Conservation (phyloP, 2,797 vertebrate genomes). For the Acanthis flammea region DNA sequence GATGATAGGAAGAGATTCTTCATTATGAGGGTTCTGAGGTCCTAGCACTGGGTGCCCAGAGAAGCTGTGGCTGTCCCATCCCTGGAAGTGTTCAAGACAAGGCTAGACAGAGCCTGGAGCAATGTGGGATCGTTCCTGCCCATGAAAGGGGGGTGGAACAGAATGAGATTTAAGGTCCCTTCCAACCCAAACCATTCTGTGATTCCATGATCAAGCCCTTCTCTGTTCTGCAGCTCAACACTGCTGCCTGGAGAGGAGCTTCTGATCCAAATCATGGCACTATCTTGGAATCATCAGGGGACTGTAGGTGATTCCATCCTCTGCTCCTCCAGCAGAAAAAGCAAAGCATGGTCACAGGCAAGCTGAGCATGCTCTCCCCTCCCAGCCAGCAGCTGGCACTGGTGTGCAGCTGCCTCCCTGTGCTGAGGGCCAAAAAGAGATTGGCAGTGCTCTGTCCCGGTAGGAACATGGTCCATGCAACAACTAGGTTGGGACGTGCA, state of each 20-base stretch:
- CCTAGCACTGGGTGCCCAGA: neutral
- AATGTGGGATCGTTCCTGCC: neutral
- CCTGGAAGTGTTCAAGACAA: neutral
- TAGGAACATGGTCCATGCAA: neutral
- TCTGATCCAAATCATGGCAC: neutral
- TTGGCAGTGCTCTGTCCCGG: neutral
- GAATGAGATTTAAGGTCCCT: neutral
- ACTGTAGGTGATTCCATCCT: neutral
- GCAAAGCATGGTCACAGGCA: neutral
- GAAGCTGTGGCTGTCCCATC: neutral
- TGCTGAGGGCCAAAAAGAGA: neutral
- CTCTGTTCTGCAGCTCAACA: neutral
- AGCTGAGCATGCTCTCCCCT: neutral
- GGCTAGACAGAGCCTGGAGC: neutral
- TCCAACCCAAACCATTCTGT: neutral
- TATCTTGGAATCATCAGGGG: neutral
- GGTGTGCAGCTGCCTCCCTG: neutral
- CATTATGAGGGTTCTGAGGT: neutral
- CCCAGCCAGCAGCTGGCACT: neutral
- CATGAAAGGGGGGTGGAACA: neutral
- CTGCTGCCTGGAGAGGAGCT: neutral
- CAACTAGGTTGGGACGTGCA: neutral
- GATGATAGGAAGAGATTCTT: neutral
- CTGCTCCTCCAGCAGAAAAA: neutral
- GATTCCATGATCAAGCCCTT: neutral